Evolutionary conservation across 1,140 invertebrate species (phyloP).

Genomic region (Phortica variegata): DNA sequence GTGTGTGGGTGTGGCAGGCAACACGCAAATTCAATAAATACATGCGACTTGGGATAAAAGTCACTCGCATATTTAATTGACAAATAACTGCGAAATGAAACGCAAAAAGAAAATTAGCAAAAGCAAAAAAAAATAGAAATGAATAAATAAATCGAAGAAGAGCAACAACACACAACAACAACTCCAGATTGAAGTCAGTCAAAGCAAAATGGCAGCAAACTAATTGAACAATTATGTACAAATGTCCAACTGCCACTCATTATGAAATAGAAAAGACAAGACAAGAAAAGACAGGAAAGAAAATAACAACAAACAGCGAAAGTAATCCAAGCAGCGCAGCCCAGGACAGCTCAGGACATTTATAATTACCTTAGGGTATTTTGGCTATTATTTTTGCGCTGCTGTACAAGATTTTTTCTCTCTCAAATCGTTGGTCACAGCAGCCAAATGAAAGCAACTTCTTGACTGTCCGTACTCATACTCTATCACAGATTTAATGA

Average conservation of each 20-base stretch:
- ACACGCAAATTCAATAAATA: neutral
- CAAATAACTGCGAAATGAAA: conserved; percentile 24
- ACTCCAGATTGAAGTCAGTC: too few relatives aligned
- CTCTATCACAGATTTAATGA: conserved; percentile 33
- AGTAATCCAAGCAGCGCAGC: too few relatives aligned
- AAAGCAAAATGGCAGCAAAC: too few relatives aligned
- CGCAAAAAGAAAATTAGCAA: conserved; percentile 11
- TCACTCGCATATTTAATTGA: conserved; percentile 31
- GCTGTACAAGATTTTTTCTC: neutral
- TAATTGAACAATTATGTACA: conserved; percentile 57
- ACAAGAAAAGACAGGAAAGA: neutral
- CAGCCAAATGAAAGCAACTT: conserved; percentile 9
- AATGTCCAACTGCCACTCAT: conserved; percentile 55
- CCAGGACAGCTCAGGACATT: too few relatives aligned
- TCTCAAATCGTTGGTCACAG: conserved; percentile 28
- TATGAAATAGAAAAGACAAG: conserved; percentile 51
- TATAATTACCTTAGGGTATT: conserved; percentile 56
- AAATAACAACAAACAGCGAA: conserved; percentile 10
- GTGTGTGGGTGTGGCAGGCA: neutral
- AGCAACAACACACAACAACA: conserved; percentile 27
- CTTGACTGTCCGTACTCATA: neutral
- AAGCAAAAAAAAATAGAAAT: conserved; percentile 15
- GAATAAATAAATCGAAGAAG: conserved; percentile 1
- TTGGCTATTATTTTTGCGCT: conserved; percentile 50
- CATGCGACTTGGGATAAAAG: conserved; percentile 9